These are phyloP conservation scores for Cenopis cana DNA, from an alignment of 2,888 invertebrate genomes.

Conservation along the genomic window DNA sequence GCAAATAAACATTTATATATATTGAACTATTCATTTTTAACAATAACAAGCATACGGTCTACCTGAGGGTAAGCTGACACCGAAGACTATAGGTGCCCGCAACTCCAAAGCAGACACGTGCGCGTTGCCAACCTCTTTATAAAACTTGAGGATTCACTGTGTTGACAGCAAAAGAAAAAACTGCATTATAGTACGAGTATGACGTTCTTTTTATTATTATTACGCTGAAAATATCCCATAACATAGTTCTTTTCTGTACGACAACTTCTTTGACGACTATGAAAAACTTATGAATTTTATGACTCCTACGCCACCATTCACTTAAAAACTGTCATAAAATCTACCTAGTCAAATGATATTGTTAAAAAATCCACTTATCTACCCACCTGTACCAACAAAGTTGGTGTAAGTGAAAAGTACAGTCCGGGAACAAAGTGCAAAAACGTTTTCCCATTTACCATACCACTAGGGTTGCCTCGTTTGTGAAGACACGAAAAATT, in stretches of 20 bases:
- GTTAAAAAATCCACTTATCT: constrained; percentile 35
- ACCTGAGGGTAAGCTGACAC: too few relatives aligned
- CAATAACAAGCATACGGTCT: too few relatives aligned
- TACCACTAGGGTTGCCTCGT: constrained; percentile 26
- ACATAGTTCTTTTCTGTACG: not conserved
- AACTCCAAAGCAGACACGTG: too few relatives aligned
- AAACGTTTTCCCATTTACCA: constrained; percentile 40
- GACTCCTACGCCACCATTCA: not conserved
- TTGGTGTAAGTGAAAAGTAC: constrained; percentile 44
- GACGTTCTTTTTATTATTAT: too few relatives aligned
- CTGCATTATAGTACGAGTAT: too few relatives aligned
- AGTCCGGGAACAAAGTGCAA: constrained; percentile 39
- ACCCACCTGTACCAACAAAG: constrained; percentile 42
- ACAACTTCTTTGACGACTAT: not conserved
- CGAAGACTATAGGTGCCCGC: too few relatives aligned
- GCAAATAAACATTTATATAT: too few relatives aligned
- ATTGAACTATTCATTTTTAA: too few relatives aligned
- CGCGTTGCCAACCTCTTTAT: too few relatives aligned
- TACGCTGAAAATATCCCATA: not conserved
- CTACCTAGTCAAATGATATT: constrained; percentile 32
- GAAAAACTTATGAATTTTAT: not conserved
- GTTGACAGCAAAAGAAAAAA: too few relatives aligned
- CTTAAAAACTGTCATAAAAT: constrained; percentile 24
- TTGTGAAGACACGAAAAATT: not conserved
- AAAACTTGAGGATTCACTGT: too few relatives aligned